Percentiles rank a stretch among this genome's conserved stretches.
phyloP scores from a whole-genome alignment of 2,888 invertebrate genomes.

The Leptinotarsa juncta region DNA sequence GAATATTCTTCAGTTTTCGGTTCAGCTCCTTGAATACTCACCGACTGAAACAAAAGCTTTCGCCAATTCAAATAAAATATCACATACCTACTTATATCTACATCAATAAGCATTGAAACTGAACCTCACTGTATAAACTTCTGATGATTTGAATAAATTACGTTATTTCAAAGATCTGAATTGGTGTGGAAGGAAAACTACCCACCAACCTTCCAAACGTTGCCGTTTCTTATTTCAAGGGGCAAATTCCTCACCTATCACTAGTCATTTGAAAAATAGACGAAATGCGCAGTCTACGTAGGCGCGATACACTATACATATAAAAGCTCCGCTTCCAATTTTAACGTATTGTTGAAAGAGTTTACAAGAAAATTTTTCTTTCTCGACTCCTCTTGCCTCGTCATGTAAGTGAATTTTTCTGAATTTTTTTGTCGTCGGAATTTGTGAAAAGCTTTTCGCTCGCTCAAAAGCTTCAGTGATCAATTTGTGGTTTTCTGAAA shows the following conservation, averaged over 20 bases:
- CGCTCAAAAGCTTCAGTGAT: slow-evolving; percentile 4
- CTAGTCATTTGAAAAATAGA: slow-evolving; percentile 24
- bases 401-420: slow-evolving; percentile 40
- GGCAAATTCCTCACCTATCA: slow-evolving; percentile 7
- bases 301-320: slow-evolving; percentile 37
- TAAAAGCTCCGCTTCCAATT: slow-evolving; percentile 41
- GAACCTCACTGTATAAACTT: neutral
- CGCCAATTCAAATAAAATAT: no score
- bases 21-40: no score
- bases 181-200: neutral
- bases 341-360: slow-evolving; percentile 41
- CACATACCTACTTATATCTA: no score
- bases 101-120: no score
- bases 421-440: neutral
- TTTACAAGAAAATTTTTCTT: slow-evolving; percentile 39
- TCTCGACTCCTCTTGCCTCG: slow-evolving; percentile 28
- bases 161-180: neutral
- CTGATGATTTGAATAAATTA: neutral
- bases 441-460: slow-evolving; percentile 8
- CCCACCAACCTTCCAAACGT: neutral
- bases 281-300: slow-evolving; percentile 39
- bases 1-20: no score
- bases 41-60: no score
- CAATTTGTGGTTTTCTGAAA: neutral
- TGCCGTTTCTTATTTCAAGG: neutral